Evolutionary conservation across 2,113 vertebrate species (phyloP).

Genomic region (Eclectus roratus): DNA sequence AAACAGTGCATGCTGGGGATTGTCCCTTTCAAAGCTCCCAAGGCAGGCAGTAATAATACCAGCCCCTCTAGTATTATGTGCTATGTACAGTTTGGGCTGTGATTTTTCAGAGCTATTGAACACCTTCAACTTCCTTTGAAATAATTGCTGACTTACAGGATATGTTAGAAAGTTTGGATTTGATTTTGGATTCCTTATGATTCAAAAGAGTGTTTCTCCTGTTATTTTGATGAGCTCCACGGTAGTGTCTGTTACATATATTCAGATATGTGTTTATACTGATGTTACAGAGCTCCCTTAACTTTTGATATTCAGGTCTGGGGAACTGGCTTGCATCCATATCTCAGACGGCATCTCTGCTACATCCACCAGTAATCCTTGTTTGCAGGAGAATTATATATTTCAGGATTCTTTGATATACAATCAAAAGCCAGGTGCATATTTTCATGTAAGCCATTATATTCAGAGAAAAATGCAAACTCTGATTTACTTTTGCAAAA

Average conservation of each 20-base stretch:
- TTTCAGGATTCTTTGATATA: background rate
- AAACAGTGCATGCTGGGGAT: background rate
- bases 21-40: background rate
- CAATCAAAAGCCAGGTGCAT: background rate
- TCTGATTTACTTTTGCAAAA: background rate
- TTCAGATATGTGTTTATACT: background rate
- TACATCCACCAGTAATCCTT: background rate
- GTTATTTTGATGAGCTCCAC: background rate
- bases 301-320: background rate
- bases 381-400: background rate
- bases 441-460: background rate
- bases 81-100: background rate
- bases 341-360: background rate
- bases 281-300: background rate
- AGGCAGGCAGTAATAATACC: background rate
- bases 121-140: background rate
- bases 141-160: background rate
- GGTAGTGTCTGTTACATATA: background rate
- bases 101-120: constrained; percentile 1
- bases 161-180: background rate
- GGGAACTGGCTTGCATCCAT: background rate
- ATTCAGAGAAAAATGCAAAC: background rate
- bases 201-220: background rate
- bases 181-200: background rate
- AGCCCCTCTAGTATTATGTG: background rate